A percentile compares a stretch with the other conserved stretches of the same genome.
Evolutionary conservation across 2,797 vertebrate genomes (phyloP).

Genomic region (Hoplostethus atlanticus): DNA sequence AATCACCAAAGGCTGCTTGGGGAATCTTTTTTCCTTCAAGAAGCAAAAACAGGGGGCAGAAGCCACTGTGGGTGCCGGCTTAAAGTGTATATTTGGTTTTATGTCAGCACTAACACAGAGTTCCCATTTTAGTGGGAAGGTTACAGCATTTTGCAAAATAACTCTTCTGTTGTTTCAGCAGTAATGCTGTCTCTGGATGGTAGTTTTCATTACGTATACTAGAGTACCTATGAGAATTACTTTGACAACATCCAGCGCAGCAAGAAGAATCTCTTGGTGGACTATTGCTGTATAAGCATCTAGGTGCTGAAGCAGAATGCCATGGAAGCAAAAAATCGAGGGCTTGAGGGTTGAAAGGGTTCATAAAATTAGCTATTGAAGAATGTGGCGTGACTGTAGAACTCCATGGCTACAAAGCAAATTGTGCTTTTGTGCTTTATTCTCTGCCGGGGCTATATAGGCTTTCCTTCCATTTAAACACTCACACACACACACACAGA

Average conservation of each 20-base stretch:
- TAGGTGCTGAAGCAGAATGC: conserved; percentile 41
- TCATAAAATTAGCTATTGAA: conserved; percentile 44
- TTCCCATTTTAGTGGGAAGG: neutral
- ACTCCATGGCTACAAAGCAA: neutral
- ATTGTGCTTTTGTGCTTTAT: conserved; percentile 8
- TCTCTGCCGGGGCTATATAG: neutral
- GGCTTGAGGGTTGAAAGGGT: conserved; percentile 21
- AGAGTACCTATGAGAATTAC: conserved; percentile 23
- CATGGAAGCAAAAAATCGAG: conserved; percentile 40
- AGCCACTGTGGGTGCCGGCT: too few species aligned
- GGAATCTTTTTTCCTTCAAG: neutral
- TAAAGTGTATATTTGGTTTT: neutral
- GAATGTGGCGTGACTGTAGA: conserved; percentile 10
- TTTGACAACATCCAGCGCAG: conserved; percentile 23
- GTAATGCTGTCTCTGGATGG: conserved; percentile 27
- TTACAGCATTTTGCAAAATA: neutral
- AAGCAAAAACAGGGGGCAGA: neutral
- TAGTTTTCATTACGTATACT: conserved; percentile 9
- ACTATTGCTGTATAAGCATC: conserved; percentile 57
- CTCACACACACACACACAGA: neutral
- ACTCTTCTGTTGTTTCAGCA: conserved; percentile 23
- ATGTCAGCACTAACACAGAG: neutral
- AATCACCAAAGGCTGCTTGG: neutral
- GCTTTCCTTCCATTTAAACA: neutral
- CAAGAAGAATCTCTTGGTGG: conserved; percentile 21